Conservation (phyloP, 2,888 invertebrate genomes). For the Papilio protenor region DNA sequence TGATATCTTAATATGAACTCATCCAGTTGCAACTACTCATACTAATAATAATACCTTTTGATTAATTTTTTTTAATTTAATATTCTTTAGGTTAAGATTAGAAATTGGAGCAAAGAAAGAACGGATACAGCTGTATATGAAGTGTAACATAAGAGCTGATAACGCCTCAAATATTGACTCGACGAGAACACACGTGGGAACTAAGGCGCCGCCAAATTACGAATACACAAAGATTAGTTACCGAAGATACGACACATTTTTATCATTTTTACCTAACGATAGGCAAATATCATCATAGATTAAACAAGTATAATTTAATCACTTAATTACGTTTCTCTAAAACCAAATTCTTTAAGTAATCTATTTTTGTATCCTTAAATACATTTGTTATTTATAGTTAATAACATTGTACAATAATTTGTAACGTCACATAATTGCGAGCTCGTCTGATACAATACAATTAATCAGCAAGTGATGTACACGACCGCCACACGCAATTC, state of each 20-base stretch:
- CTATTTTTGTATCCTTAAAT: background rate
- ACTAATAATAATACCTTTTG: no score
- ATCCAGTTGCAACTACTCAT: background rate
- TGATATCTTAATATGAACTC: background rate
- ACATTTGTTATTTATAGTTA: slow-evolving; percentile 9
- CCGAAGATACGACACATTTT: background rate
- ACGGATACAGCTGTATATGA: slow-evolving; percentile 47
- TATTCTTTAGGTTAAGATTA: background rate
- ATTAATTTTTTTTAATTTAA: background rate
- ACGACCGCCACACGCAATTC: slow-evolving; percentile 22
- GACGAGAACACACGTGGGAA: slow-evolving; percentile 50
- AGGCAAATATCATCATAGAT: background rate
- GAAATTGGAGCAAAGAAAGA: slow-evolving; percentile 13
- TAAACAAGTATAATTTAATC: background rate
- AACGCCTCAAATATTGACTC: slow-evolving; percentile 51
- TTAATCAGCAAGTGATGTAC: slow-evolving; percentile 31
- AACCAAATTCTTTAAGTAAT: background rate
- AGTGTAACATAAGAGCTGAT: slow-evolving; percentile 47
- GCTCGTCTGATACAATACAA: slow-evolving; percentile 18
- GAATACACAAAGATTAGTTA: slow-evolving; percentile 30
- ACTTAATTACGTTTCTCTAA: background rate
- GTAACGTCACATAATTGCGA: slow-evolving; percentile 20
- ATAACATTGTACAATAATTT: slow-evolving; percentile 27
- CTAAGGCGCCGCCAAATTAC: slow-evolving; percentile 46
- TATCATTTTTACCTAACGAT: background rate